Percentiles rank a stretch among this genome's conserved stretches.
Evolutionary conservation across 2,797 vertebrate species (phyloP).

Genomic region (Eutrigla gurnardus): DNA sequence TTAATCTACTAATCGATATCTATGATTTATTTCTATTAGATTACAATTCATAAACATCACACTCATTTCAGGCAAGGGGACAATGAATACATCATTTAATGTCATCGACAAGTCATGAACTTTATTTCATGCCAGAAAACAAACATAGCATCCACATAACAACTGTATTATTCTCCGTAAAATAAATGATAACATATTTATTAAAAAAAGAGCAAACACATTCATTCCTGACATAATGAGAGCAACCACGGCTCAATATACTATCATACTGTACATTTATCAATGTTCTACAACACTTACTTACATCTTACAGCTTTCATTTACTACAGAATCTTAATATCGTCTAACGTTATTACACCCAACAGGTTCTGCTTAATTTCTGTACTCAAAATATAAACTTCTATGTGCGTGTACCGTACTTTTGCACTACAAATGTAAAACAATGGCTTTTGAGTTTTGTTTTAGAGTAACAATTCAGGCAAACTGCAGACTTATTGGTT

Average conservation of each 20-base stretch:
- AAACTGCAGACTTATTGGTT: conserved; percentile 46
- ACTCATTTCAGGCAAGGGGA: neutral
- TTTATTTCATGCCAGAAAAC: conserved; percentile 83
- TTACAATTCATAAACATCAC: neutral
- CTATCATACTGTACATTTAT: conserved; percentile 63
- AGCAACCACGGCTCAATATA: conserved; percentile 31
- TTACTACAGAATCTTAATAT: conserved; percentile 44
- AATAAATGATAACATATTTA: conserved; percentile 54
- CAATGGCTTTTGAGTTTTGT: conserved; percentile 63
- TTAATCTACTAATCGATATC: neutral
- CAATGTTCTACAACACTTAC: conserved; percentile 55
- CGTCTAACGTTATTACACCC: conserved; percentile 28
- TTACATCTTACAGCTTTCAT: conserved; percentile 40
- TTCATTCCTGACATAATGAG: conserved; percentile 50
- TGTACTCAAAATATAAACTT: conserved; percentile 73
- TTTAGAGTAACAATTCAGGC: conserved; percentile 48
- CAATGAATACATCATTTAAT: conserved; percentile 8
- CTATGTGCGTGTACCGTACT: conserved; percentile 44
- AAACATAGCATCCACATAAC: conserved; percentile 70
- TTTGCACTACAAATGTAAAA: conserved; percentile 54
- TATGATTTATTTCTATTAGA: neutral
- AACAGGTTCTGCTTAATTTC: conserved; percentile 28
- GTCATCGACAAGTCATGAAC: conserved; percentile 68
- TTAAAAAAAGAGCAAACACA: conserved; percentile 47
- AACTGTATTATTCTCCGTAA: conserved; percentile 57